These are phyloP conservation scores for Oligia fasciuncula DNA, from an alignment of 2,888 invertebrate genomes.

Conservation along the genomic window DNA sequence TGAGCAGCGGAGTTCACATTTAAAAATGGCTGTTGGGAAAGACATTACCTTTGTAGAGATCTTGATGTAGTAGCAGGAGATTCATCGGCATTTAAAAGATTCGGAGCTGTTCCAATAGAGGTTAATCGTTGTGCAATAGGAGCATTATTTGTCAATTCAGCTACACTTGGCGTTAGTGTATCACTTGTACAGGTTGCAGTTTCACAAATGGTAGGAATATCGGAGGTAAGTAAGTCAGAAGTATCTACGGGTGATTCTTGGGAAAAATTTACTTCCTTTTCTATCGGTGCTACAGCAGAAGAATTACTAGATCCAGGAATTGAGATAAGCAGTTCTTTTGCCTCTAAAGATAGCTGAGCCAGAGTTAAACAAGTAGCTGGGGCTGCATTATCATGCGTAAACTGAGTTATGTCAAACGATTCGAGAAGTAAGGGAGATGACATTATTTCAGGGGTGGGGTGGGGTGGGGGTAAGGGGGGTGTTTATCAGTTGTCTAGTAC, in stretches of 20 bases:
- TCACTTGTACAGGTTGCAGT: slow-evolving; percentile 12
- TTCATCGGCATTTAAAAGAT: slow-evolving; percentile 14
- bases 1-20: slow-evolving; percentile 9
- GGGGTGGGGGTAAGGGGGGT: no score
- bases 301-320: not conserved
- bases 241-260: not conserved
- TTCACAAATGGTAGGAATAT: not conserved
- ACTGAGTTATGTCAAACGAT: slow-evolving; percentile 15
- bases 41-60: slow-evolving; percentile 12
- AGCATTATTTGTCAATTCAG: slow-evolving; percentile 13
- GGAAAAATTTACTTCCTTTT: not conserved
- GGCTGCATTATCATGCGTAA: not conserved
- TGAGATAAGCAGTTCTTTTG: not conserved
- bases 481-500: no score
- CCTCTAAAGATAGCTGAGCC: slow-evolving; percentile 1
- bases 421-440: slow-evolving; percentile 10
- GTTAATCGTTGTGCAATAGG: slow-evolving; percentile 8
- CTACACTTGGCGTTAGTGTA: slow-evolving; percentile 18
- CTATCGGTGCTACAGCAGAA: not conserved
- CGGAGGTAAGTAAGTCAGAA: no score
- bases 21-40: slow-evolving; percentile 11
- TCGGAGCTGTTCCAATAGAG: slow-evolving; percentile 15
- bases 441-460: no score
- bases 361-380: slow-evolving; percentile 6
- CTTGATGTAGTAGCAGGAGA: slow-evolving; percentile 14